These are phyloP conservation scores for Brachirus orientalis DNA, from an alignment of 2,113 vertebrate genomes.

Conservation along the genomic window DNA sequence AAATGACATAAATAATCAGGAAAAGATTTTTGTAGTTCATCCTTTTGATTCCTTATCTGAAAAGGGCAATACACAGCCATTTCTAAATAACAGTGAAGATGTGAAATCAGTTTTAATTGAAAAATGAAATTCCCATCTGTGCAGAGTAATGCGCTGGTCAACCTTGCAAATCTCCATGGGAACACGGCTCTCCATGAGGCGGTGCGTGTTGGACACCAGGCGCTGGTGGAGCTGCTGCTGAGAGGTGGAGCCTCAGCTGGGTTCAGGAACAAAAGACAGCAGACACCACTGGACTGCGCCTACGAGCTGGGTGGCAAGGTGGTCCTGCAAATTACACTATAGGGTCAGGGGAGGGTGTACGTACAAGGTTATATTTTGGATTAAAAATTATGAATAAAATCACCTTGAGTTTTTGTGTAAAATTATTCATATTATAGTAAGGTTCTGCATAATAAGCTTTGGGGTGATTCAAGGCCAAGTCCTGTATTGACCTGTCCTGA, in stretches of 20 bases:
- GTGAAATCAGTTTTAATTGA: not conserved
- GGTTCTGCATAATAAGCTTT: too few relatives aligned
- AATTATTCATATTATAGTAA: too few relatives aligned
- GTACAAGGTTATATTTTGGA: too few relatives aligned
- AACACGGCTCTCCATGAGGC: slow-evolving; percentile 92
- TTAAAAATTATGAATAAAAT: too few relatives aligned
- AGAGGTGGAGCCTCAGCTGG: slow-evolving; percentile 81
- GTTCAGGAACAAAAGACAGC: slow-evolving; percentile 85
- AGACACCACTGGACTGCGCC: slow-evolving; percentile 86
- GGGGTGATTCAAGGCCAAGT: too few relatives aligned
- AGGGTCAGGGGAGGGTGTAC: too few relatives aligned
- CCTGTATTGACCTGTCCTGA: too few relatives aligned
- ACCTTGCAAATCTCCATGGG: slow-evolving; percentile 86
- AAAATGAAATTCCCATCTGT: not conserved
- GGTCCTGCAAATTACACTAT: not conserved
- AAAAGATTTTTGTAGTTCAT: too few relatives aligned
- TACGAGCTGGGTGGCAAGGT: slow-evolving; percentile 84
- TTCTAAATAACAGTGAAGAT: not conserved
- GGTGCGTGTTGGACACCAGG: slow-evolving; percentile 75
- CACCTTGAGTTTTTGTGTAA: too few relatives aligned
- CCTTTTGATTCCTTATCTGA: too few relatives aligned
- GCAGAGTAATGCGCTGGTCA: slow-evolving; percentile 87
- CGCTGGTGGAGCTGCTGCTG: slow-evolving; percentile 88
- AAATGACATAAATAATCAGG: too few relatives aligned
- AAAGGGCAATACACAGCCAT: too few relatives aligned